Conservation (phyloP, 2,113 vertebrate species). For the Sitta europaea region DNA sequence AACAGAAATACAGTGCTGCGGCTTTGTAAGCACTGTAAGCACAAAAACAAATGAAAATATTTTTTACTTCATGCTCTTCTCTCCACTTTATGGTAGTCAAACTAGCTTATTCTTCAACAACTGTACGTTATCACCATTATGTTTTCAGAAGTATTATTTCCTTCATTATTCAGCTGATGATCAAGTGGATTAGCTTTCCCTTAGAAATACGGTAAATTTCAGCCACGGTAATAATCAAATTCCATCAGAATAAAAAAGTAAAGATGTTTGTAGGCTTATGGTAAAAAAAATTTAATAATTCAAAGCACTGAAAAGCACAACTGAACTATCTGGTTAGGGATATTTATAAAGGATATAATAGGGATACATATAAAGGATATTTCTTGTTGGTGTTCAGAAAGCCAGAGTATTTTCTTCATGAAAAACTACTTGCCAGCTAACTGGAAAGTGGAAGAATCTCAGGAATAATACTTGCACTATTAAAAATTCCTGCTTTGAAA, state of each 20-base stretch:
- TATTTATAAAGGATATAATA: too few species aligned
- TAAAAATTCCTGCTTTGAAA: not conserved
- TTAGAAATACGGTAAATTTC: not conserved
- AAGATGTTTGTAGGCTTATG: not conserved
- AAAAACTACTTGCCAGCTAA: not conserved
- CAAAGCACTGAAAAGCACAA: not conserved
- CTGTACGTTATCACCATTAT: not conserved
- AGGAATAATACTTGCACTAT: not conserved
- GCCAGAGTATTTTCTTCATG: not conserved
- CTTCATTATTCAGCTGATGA: not conserved
- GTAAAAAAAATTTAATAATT: not conserved
- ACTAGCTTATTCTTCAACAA: not conserved
- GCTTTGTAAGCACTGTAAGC: not conserved
- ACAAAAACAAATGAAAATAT: not conserved
- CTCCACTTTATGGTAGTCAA: not conserved
- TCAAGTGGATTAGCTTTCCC: not conserved
- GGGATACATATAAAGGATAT: too few species aligned
- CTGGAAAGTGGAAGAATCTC: not conserved
- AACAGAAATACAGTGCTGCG: not conserved
- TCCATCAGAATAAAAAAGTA: not conserved
- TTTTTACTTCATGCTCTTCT: not conserved
- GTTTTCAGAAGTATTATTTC: not conserved
- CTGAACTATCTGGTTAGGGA: not conserved
- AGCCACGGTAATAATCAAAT: not conserved
- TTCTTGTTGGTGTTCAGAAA: not conserved